Evolutionary conservation across 1,140 invertebrate species (phyloP).

Genomic region (Trachymyrmex septentrionalis): DNA sequence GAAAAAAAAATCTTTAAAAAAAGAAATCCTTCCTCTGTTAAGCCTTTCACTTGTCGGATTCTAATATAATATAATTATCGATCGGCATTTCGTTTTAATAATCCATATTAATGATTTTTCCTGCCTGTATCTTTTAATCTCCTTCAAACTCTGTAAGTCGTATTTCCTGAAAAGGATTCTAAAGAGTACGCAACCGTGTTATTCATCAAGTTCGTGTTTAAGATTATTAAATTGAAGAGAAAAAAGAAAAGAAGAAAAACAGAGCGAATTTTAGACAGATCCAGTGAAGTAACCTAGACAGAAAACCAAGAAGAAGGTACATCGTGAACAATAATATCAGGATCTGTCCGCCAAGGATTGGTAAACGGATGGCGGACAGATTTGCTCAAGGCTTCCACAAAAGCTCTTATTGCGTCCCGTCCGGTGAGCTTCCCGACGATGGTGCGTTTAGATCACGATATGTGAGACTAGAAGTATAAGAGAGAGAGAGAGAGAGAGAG

Average conservation of each 20-base stretch:
- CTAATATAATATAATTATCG: background rate
- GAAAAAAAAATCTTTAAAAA: constrained; percentile 9
- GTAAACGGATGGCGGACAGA: constrained; percentile 29
- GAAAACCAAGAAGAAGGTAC: constrained; percentile 8
- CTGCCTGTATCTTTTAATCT: background rate
- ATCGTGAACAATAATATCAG: constrained; percentile 59
- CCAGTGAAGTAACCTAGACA: background rate
- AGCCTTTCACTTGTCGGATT: background rate
- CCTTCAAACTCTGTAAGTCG: background rate
- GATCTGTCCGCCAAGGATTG: constrained; percentile 37
- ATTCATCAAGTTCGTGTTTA: constrained; percentile 12
- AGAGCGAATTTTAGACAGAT: constrained; percentile 3
- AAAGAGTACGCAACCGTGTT: constrained; percentile 14
- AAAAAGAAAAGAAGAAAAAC: background rate
- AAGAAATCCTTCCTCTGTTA: background rate
- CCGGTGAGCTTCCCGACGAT: constrained; percentile 63
- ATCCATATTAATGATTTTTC: background rate
- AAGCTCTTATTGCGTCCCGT: constrained; percentile 74
- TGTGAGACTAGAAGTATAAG: constrained; percentile 59
- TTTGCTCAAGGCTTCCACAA: constrained; percentile 72
- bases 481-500: background rate
- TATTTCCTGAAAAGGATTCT: constrained; percentile 20
- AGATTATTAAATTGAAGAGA: constrained; percentile 30
- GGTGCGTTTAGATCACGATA: constrained; percentile 70
- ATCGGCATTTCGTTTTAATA: constrained; percentile 1